These are phyloP conservation scores for Euthynnus affinis DNA, from an alignment of 2,797 vertebrate genomes.

Conservation along the genomic window DNA sequence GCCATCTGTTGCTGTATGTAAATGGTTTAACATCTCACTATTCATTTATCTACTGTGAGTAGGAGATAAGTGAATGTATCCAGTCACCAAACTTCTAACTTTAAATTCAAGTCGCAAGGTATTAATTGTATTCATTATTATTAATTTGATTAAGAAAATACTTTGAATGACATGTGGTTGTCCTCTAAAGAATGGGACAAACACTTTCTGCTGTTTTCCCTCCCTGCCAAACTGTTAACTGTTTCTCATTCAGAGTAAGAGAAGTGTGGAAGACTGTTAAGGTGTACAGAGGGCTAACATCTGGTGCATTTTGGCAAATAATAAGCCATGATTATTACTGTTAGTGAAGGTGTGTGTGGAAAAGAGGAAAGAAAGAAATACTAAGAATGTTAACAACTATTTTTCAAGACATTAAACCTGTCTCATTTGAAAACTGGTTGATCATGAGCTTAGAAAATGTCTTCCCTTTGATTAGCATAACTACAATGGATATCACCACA, in stretches of 20 bases:
- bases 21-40: no score
- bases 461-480: background rate
- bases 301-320: slow-evolving; percentile 58
- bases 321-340: slow-evolving; percentile 48
- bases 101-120: no score
- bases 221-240: slow-evolving; percentile 20
- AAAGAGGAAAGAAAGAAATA: background rate
- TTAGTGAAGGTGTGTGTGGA: slow-evolving; percentile 36
- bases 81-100: no score
- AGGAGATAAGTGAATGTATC: no score
- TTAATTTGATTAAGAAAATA: no score
- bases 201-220: slow-evolving; percentile 6
- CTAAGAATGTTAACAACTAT: slow-evolving; percentile 33
- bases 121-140: no score
- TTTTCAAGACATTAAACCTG: slow-evolving; percentile 35
- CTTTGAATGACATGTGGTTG: no score
- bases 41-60: no score
- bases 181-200: no score
- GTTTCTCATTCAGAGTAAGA: slow-evolving; percentile 56
- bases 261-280: slow-evolving; percentile 38
- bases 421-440: slow-evolving; percentile 37
- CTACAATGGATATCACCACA: slow-evolving; percentile 32
- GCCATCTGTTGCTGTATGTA: no score
- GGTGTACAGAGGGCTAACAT: slow-evolving; percentile 55
- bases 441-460: slow-evolving; percentile 18